Evolutionary conservation across 2,797 vertebrate genomes (phyloP).

Genomic region (Chelmon rostratus): DNA sequence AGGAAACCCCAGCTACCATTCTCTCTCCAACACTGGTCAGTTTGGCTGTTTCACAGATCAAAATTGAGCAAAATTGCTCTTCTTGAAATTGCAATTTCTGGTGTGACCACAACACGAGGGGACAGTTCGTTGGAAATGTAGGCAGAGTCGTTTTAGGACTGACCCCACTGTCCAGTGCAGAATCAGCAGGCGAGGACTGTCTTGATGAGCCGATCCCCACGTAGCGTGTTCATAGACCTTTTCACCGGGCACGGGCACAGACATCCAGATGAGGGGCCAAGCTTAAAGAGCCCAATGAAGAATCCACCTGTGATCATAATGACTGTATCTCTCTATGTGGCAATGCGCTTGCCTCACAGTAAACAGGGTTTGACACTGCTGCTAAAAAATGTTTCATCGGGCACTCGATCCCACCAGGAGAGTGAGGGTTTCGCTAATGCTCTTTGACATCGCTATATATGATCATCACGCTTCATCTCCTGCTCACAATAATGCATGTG

Average conservation of each 20-base stretch:
- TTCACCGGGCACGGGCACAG: slow-evolving; percentile 20
- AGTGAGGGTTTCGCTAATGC: slow-evolving; percentile 75
- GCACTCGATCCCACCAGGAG: slow-evolving; percentile 59
- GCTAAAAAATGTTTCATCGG: slow-evolving; percentile 79
- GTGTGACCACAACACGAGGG: slow-evolving; percentile 14
- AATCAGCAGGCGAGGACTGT: slow-evolving; percentile 30
- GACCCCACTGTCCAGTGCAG: slow-evolving; percentile 2
- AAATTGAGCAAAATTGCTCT: slow-evolving; percentile 4
- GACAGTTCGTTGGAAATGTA: slow-evolving; percentile 17
- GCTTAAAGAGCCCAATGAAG: background rate
- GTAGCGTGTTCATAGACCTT: slow-evolving; percentile 5
- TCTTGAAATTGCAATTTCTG: slow-evolving; percentile 10
- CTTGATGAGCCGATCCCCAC: background rate
- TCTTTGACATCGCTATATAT: slow-evolving; percentile 67
- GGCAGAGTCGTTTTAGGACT: slow-evolving; percentile 14
- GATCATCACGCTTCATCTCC: slow-evolving; percentile 66
- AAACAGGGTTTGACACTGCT: slow-evolving; percentile 76
- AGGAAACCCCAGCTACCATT: background rate
- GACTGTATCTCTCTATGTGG: slow-evolving; percentile 37
- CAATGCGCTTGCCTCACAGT: slow-evolving; percentile 49
- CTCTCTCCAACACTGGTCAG: background rate
- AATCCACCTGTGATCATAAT: slow-evolving; percentile 43
- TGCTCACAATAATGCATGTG: slow-evolving; percentile 71
- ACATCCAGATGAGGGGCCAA: slow-evolving; percentile 19
- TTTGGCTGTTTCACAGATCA: background rate